Base-by-base conservation (phyloP, 1,140 invertebrate species). In the Drosophila sp. region DNA sequence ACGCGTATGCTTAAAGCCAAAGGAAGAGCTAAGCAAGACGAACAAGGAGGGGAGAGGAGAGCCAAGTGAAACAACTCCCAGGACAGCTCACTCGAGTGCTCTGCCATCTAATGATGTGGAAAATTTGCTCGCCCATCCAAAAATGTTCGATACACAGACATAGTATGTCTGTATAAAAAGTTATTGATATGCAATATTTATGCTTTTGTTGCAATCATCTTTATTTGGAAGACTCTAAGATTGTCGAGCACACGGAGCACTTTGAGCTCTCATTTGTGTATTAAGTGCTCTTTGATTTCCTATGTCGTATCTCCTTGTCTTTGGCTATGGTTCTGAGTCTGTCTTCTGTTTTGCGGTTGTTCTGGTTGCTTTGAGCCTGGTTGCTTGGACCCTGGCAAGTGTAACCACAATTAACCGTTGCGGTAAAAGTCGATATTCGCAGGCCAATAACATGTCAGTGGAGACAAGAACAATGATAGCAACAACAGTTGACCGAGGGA, bases 31-130 rank as follows among this genome's bases (percentile, higher is more conserved):
- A 11, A 29, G n/a, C n/a, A 8, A 29, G 27, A 5, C 14, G 32
- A 36, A n/a, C n/a, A 29, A 41, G 57, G 16, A 27, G 7, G 16
- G 40, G 34, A 18, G 36, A 25, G 51, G 9, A 74, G 18, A 11
- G 45, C 29, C 38, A 40, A 62, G 50, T 54, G 57, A 63, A 61
- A 51, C 51, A 76, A 58, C 57, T 66, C 65, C 65, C 67, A 43
- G 75, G 36, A 64, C 50, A 70, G 63, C 72, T 77, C 41, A 64
- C 56, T 78, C 46, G 72, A 79, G 65, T 65, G 69, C 64, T 67
- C 75, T 67, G 50, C 43, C 64, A 66, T 70, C 78, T 82, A 86
- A 86, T 86, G 82, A 87, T 76, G 82, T 63, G 83, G 82, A 86
- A 86, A 86, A 86, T 86, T 73, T 64, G 67, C 53, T 72, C 50